Evolutionary conservation across 2,797 vertebrate genomes (phyloP).

Genomic region (Chloroceryle amazona): DNA sequence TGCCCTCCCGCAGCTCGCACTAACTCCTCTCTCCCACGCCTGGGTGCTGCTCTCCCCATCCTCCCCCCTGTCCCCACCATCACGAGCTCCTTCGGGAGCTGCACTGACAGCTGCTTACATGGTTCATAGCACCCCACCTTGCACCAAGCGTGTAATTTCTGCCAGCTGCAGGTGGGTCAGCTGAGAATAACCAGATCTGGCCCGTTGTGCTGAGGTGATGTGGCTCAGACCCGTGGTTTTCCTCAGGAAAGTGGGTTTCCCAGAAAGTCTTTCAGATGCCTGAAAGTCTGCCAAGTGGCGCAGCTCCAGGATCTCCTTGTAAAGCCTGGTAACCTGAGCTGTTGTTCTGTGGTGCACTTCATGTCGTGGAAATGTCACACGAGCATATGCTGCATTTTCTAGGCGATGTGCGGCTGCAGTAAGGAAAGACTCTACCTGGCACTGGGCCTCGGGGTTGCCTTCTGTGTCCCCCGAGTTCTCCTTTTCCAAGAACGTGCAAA

Average conservation of each 20-base stretch:
- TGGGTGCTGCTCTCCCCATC: not conserved
- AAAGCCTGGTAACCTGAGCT: not conserved
- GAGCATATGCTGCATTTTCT: not conserved
- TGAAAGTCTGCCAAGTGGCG: not conserved
- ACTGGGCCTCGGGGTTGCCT: not conserved
- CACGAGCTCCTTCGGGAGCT: rapidly evolving
- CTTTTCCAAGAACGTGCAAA: not conserved
- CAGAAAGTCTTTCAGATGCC: not conserved
- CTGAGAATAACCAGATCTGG: rapidly evolving
- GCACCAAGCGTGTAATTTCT: rapidly evolving
- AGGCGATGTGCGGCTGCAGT: not conserved
- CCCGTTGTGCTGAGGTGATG: not conserved
- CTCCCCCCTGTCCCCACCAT: rapidly evolving
- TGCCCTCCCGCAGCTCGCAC: not conserved
- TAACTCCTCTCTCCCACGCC: not conserved
- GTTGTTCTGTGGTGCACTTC: not conserved
- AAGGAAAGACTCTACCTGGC: not conserved
- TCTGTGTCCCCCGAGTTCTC: not conserved
- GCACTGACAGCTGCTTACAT: rapidly evolving
- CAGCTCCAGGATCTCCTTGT: not conserved
- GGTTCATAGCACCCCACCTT: rapidly evolving
- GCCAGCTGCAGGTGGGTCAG: not conserved
- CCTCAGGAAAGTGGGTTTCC: not conserved
- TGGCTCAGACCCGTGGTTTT: rapidly evolving
- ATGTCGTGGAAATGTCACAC: not conserved